Evolutionary conservation across 2,797 vertebrate species (phyloP).

Genomic region (Geotrypetes seraphini): DNA sequence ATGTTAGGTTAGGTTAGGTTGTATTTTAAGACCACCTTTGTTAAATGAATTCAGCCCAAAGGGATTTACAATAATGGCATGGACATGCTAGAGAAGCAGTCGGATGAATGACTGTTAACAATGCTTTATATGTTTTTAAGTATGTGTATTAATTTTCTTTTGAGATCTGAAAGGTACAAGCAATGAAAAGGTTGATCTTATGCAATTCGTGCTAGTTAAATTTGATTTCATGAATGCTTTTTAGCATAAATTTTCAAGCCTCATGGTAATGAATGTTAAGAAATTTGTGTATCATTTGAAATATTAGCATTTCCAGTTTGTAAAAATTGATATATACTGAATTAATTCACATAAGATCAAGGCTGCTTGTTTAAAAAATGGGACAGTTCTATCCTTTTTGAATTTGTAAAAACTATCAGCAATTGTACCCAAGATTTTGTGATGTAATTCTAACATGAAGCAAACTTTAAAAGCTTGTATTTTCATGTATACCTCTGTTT

Average conservation of each 20-base stretch:
- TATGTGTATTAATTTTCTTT: neutral
- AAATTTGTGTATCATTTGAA: neutral
- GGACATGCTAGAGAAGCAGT: neutral
- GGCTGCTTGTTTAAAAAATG: constrained; percentile 3
- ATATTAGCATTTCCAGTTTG: constrained; percentile 1
- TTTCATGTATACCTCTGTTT: constrained; percentile 10
- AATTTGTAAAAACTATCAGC: constrained; percentile 4
- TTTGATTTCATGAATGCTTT: constrained; percentile 13
- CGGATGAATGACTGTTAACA: fast-evolving
- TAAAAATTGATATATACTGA: neutral
- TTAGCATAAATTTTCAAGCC: too few relatives aligned
- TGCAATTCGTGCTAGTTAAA: constrained; percentile 6
- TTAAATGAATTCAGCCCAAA: too few relatives aligned
- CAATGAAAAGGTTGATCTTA: neutral
- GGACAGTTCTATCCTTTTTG: constrained; percentile 10
- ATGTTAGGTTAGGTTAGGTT: too few relatives aligned
- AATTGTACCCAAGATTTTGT: constrained; percentile 30
- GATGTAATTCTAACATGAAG: too few relatives aligned
- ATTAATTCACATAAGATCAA: constrained; percentile 6
- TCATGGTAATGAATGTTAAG: neutral
- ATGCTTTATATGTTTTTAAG: neutral
- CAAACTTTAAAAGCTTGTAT: constrained; percentile 6
- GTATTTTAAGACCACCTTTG: too few relatives aligned
- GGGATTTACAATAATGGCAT: too few relatives aligned
- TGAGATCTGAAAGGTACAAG: neutral